phyloP scores from a whole-genome alignment of 1,140 invertebrate species.

The Papilio helenus region DNA sequence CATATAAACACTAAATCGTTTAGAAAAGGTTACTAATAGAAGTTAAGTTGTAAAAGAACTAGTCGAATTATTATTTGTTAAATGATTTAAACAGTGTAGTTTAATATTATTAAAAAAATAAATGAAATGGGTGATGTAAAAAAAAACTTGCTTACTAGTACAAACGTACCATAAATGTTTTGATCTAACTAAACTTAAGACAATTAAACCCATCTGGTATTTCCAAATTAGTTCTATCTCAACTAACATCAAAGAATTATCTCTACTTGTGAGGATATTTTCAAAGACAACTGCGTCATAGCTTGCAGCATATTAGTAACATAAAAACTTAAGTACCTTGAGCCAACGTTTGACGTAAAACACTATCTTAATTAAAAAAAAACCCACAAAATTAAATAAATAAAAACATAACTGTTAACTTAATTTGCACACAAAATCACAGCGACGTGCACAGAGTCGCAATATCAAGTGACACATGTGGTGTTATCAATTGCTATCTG shows the following conservation, averaged over 20 bases:
- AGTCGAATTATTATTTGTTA: too few relatives aligned
- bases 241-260: neutral
- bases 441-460: neutral
- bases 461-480: conserved; percentile 45
- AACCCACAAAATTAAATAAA: neutral
- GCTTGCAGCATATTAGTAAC: neutral
- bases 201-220: neutral
- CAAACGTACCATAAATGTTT: neutral
- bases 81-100: neutral
- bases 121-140: too few relatives aligned
- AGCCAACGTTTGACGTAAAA: neutral
- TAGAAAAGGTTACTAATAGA: neutral
- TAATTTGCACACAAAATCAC: conserved; percentile 1
- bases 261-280: neutral
- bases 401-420: neutral
- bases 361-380: neutral
- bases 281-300: neutral
- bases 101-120: too few relatives aligned
- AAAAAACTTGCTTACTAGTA: neutral
- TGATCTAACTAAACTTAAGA: neutral
- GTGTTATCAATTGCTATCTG: conserved; percentile 44
- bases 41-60: neutral
- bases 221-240: neutral
- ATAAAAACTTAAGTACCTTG: neutral
- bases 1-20: too few relatives aligned